Percentiles rank a stretch among this genome's conserved stretches.
These are phyloP conservation scores for Chloroceryle amazona DNA, from an alignment of 2,797 vertebrate genomes.

Conservation along the genomic window DNA sequence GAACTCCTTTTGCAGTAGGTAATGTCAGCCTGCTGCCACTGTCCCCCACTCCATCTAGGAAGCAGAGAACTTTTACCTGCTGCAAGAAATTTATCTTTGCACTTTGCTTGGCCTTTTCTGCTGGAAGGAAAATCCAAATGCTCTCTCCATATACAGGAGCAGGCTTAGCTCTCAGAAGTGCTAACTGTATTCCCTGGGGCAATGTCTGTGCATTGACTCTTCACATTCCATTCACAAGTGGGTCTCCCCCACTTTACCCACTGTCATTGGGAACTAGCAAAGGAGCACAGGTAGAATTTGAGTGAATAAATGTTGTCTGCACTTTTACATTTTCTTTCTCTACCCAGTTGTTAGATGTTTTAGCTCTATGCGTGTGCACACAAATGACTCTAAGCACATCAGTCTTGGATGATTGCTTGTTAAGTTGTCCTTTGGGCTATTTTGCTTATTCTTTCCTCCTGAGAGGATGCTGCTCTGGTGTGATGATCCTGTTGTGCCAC, in stretches of 20 bases:
- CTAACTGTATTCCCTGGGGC: not conserved
- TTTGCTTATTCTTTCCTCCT: not conserved
- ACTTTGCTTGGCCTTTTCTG: not conserved
- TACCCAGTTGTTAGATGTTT: not conserved
- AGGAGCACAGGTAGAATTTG: not conserved
- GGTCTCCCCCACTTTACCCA: not conserved
- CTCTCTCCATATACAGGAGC: not conserved
- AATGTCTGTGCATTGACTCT: not conserved
- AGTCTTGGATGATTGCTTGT: not conserved
- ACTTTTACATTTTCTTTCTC: not conserved
- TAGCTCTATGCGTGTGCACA: not conserved
- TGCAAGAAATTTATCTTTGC: not conserved
- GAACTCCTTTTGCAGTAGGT: not conserved
- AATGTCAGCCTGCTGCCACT: not conserved
- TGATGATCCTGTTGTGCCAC: constrained; percentile 31
- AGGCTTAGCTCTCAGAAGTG: not conserved
- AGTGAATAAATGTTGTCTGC: not conserved
- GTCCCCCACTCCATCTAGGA: not conserved
- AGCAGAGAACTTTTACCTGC: not conserved
- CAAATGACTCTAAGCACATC: not conserved
- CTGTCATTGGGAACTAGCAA: not conserved
- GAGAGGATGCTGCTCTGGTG: not conserved
- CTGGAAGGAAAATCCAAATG: not conserved
- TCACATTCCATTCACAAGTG: not conserved
- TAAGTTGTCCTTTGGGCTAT: not conserved